Conservation (phyloP, 2,888 invertebrate species). For the Pseudococcus longispinus region DNA sequence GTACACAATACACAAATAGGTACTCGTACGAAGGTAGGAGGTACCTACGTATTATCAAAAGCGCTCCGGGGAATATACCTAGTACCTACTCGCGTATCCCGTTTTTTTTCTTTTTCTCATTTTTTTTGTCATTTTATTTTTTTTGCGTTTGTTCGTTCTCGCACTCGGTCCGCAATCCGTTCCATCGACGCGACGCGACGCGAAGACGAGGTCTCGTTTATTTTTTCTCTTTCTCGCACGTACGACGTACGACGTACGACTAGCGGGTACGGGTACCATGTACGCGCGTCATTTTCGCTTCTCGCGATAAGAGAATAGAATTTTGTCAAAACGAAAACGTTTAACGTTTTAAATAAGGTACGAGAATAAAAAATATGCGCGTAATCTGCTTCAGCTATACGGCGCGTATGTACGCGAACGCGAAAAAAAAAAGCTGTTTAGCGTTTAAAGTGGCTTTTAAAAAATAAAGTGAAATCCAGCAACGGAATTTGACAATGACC, state of each 20-base stretch:
- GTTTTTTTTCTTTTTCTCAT: not conserved
- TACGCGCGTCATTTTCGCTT: not conserved
- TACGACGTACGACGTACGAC: too few relatives aligned
- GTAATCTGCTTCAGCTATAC: not conserved
- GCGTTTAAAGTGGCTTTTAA: slow-evolving; percentile 27
- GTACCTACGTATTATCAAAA: not conserved
- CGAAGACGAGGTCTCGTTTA: not conserved
- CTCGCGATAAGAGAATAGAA: not conserved
- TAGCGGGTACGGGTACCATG: too few relatives aligned
- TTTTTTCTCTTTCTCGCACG: too few relatives aligned
- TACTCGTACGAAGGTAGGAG: too few relatives aligned
- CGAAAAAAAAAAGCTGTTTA: not conserved
- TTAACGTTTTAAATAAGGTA: not conserved
- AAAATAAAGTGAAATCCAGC: slow-evolving; percentile 13
- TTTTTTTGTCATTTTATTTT: not conserved
- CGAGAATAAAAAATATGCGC: not conserved
- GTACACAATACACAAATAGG: too few relatives aligned
- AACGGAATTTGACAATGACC: slow-evolving; percentile 2
- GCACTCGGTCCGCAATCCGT: not conserved
- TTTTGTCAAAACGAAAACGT: not conserved
- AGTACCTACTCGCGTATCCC: not conserved
- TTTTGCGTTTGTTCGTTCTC: not conserved
- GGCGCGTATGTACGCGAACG: not conserved
- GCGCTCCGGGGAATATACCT: not conserved
- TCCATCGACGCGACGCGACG: not conserved